Base-by-base conservation (phyloP, 2,888 invertebrate species). In the Tholera decimalis region DNA sequence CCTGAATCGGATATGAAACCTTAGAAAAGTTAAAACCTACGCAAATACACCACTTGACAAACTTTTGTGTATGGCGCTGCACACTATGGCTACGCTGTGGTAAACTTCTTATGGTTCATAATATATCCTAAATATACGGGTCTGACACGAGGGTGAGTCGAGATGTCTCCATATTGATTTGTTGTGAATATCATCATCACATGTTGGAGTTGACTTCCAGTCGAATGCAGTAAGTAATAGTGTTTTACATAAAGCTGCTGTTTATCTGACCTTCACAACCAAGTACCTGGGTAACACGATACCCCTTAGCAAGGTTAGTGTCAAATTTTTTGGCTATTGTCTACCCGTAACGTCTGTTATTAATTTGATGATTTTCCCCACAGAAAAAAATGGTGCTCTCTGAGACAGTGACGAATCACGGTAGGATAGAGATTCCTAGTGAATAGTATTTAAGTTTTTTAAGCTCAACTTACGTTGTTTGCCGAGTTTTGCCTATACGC, bases 381-480 rank as follows among this genome's bases (percentile, higher is more conserved):
- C n/a, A n/a, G n/a, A n/a, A n/a, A n/a, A n/a, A n/a, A n/a, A n/a
- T n/a, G n/a, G n/a, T n/a, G n/a, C n/a, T n/a, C n/a, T n/a, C n/a
- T n/a, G n/a, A n/a, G n/a, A n/a, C n/a, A n/a, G n/a, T n/a, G n/a
- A n/a, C n/a, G n/a, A n/a, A n/a, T n/a, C n/a, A n/a, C n/a, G n/a
- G n/a, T n/a, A n/a, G n/a, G n/a, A n/a, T n/a, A n/a, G n/a, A n/a
- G 1, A 41, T 41, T 33, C 9, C 28, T 22, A 53, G 28, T 18
- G 13, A 1, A 22, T 18, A 24, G n/a, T 41, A 1, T 59, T 15
- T 20, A 20, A 4, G 18, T 24, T 22, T 22, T 2, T 37, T n/a
- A 1, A 22, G 1, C 11, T 33, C 22, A 7, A 66, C 55, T 72
- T 61, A 74, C 72, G 8, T 41, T 50, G 15, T 20, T 54, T 30